Evolutionary conservation across 2,888 invertebrate genomes (phyloP).

Genomic region (Yponomeuta plumbellus): DNA sequence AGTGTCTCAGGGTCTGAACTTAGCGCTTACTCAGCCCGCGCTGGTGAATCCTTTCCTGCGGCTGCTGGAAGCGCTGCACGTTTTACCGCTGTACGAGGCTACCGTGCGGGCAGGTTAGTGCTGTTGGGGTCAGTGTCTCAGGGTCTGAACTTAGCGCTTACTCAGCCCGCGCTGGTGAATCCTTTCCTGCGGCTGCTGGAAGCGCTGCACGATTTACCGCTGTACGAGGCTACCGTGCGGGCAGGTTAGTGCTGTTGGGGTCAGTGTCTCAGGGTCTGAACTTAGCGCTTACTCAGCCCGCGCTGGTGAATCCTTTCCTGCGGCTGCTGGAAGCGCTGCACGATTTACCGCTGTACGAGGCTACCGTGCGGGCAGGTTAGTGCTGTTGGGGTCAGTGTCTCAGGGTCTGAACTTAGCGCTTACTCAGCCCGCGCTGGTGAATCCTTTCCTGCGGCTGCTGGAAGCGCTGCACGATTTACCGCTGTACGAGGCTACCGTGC

Average conservation of each 20-base stretch:
- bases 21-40: slow-evolving; percentile 68
- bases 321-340: slow-evolving; percentile 88
- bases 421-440: slow-evolving; percentile 82
- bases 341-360: slow-evolving; percentile 65
- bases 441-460: slow-evolving; percentile 95
- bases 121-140: too few relatives aligned
- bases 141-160: too few relatives aligned
- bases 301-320: slow-evolving; percentile 93
- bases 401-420: too few relatives aligned
- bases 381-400: neutral
- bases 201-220: slow-evolving; percentile 71
- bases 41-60: slow-evolving; percentile 93
- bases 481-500: slow-evolving; percentile 50
- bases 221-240: slow-evolving; percentile 54
- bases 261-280: too few relatives aligned
- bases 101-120: slow-evolving; percentile 56
- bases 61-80: slow-evolving; percentile 84
- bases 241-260: slow-evolving; percentile 42
- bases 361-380: slow-evolving; percentile 58
- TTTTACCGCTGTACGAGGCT: slow-evolving; percentile 65
- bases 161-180: slow-evolving; percentile 81
- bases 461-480: slow-evolving; percentile 79
- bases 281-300: too few relatives aligned
- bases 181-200: slow-evolving; percentile 96
- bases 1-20: too few relatives aligned